phyloP scores from a whole-genome alignment of 2,113 vertebrate genomes.

The Noctilio leporinus region DNA sequence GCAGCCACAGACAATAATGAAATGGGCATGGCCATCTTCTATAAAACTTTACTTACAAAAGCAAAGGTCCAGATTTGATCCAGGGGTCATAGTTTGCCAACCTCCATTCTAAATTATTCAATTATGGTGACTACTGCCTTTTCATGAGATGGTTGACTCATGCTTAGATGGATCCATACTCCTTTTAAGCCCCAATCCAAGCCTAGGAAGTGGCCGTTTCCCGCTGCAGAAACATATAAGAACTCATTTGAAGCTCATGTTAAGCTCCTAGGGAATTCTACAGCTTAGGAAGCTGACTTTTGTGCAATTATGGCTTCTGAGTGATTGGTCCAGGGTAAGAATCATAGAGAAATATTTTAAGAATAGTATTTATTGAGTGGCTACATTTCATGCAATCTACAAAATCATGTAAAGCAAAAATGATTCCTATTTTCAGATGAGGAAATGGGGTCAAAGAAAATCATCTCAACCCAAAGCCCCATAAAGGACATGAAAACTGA shows the following conservation, averaged over 20 bases:
- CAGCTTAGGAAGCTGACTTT: not conserved
- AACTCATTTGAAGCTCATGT: not conserved
- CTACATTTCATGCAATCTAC: not conserved
- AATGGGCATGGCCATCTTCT: not conserved
- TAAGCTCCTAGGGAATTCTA: not conserved
- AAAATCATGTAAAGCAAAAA: not conserved
- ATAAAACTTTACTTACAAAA: not conserved
- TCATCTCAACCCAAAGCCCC: not conserved
- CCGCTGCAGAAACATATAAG: not conserved
- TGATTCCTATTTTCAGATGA: not conserved
- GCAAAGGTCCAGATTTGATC: not conserved
- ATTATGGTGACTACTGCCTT: not conserved
- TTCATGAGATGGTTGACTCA: not conserved
- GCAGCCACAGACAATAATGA: not conserved
- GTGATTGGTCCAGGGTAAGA: not conserved
- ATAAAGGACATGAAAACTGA: not conserved
- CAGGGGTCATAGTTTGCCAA: not conserved
- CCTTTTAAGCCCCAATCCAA: not conserved
- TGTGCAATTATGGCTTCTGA: not conserved
- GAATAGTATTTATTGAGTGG: not conserved
- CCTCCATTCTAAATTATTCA: not conserved
- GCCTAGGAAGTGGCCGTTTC: not conserved
- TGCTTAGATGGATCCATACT: not conserved
- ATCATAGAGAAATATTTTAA: not conserved
- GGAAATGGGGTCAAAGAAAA: not conserved